Percentiles rank a stretch among this genome's conserved stretches.
Evolutionary conservation across 1,140 invertebrate genomes (phyloP).

Genomic region (Drosophila simulans): DNA sequence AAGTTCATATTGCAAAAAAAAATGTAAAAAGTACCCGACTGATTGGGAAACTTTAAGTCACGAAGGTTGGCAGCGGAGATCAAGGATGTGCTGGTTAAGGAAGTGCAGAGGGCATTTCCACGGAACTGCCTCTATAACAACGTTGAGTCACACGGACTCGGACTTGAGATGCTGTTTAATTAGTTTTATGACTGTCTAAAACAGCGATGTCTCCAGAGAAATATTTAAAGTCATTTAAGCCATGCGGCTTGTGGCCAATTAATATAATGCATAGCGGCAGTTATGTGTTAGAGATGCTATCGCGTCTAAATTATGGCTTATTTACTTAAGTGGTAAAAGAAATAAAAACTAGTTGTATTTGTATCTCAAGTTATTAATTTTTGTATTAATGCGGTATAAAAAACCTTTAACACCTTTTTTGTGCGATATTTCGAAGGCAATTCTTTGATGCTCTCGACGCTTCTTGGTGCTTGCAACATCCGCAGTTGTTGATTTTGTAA

Average conservation of each 20-base stretch:
- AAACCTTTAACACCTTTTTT: slow-evolving; percentile 21
- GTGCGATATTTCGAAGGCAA: slow-evolving; percentile 7
- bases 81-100: slow-evolving; percentile 32
- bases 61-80: slow-evolving; percentile 22
- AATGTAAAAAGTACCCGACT: slow-evolving; percentile 7
- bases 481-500: slow-evolving; percentile 21
- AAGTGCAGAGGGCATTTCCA: slow-evolving; percentile 24
- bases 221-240: slow-evolving; percentile 22
- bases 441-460: slow-evolving; percentile 31
- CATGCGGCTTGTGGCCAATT: slow-evolving; percentile 32
- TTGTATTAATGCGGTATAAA: not conserved
- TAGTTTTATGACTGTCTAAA: slow-evolving; percentile 27
- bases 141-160: slow-evolving; percentile 11
- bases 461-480: slow-evolving; percentile 50
- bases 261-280: slow-evolving; percentile 29
- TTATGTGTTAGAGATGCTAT: slow-evolving; percentile 16
- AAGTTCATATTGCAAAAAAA: slow-evolving; percentile 52
- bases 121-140: slow-evolving; percentile 2
- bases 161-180: slow-evolving; percentile 18
- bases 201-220: slow-evolving; percentile 9
- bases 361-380: not conserved
- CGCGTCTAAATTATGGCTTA: slow-evolving; percentile 6
- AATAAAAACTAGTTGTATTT: not conserved
- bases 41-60: slow-evolving; percentile 43
- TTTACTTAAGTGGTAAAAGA: slow-evolving; percentile 3